Base-by-base conservation (phyloP, 2,888 invertebrate genomes). In the Cryptus viduatorius region DNA sequence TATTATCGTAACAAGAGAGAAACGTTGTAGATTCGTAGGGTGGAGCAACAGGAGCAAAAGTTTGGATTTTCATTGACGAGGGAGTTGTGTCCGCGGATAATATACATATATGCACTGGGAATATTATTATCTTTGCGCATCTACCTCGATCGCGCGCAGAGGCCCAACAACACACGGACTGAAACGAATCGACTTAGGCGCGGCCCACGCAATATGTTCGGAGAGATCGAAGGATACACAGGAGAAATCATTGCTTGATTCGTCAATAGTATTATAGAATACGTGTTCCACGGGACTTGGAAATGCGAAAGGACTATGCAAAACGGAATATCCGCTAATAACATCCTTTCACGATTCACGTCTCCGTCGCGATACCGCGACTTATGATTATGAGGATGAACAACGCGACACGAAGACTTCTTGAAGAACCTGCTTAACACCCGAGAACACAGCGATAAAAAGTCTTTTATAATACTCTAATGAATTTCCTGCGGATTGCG, bases 301-400 rank as follows among this genome's bases (percentile, higher is more conserved):
- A 81, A 81, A 81, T 64, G 50, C 37, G 37, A 37, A 37, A 59
- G 81, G 81, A 75, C 68, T 73, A 75, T 81, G 84, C 81, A 73
- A 84, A 84, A 73, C 48, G 65, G 31, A n/a, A 48, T 77, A 77
- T 77, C 44, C 76, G 72, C 71, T 72, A 77, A 77, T 77, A 72
- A 83, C 71, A 48, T 83, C 76, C 65, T 42, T 14, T 19, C 50
- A 19, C 53, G 37, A 53, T 83, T 80, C 76, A 71, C 59, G 48
- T 67, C 69, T 24, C 67, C 19, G 2, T 24, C 0, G 56, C 56
- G 56, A 19, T 19, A 19, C 37, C 80, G 83, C 71, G 76, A 72
- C 76, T 83, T 83, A 83, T 61, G 83, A 80, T 84, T 77, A 76
- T 50, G 53, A 76, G 71, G 48, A 83, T 64, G 16, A 79, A 61